Base-by-base conservation (phyloP, 92 coral and sea anemone species). In the Zoanthus gigantus region DNA sequence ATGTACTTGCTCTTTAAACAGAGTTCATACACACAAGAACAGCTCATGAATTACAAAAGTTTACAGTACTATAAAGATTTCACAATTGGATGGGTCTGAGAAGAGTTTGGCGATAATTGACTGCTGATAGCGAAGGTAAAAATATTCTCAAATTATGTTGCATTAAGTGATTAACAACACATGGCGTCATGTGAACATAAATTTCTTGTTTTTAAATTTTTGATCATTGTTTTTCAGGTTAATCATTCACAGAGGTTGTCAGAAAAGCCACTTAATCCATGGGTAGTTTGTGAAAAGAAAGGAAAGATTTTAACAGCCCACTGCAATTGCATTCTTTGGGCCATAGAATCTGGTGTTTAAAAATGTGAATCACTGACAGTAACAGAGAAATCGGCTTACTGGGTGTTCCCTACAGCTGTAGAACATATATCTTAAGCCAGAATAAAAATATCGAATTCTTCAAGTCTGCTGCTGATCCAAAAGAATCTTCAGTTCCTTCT, bases 341-440 rank as follows among this genome's bases (percentile, higher is more conserved):
- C 78, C 18, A 11, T 65, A 23, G 79, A 63, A 52, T 32, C 79
- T 5, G 52, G 87, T 3, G 78, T 11, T 34, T 71, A 63, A 76
- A 37, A 83, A 50, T 63, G 92, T 61, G 93, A 91, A 29, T 87
- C 91, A 7, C 72, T 91, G 65, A 87, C 94, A 47, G 94, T 91
- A 9, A 91, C 94, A 44, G 93, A 90, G 2, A 86, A 87, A 75
- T 79, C 14, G 68, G 93, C 93, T 48, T 90, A 90, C 57, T 90
- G 94, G 94, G 92, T 91, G 13, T 89, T 88, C 11, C 94, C 92
- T 7, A 23, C 94, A 46, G 88, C 90, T 16, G 92, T 83, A 4
- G 23, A 34, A 34, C 1, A 34, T 34, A 34, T 34, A 34, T 3
- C 42, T 34, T 34, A 34, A 1, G 42, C 3, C 42, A 34, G 42